Conservation (phyloP, 2,888 invertebrate genomes). For the Chorisops tibialis region DNA sequence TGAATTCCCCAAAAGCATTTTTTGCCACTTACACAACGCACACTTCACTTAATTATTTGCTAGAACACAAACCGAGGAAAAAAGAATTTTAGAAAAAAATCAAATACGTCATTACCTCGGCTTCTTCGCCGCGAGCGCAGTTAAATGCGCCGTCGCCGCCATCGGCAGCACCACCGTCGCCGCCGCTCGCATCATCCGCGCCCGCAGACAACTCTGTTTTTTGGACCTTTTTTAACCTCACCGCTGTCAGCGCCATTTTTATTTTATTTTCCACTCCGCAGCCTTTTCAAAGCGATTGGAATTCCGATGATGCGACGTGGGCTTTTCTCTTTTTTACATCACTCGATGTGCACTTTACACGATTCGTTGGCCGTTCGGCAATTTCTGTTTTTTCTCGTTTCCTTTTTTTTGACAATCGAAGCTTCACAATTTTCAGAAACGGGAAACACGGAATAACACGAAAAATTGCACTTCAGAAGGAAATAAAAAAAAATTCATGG, state of each 20-base stretch:
- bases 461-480: conserved; percentile 23
- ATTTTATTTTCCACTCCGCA: background rate
- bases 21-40: too few relatives aligned
- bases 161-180: conserved; percentile 29
- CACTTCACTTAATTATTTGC: too few relatives aligned
- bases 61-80: too few relatives aligned
- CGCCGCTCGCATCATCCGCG: conserved; percentile 12
- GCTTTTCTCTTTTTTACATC: conserved; percentile 1
- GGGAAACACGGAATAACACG: conserved; percentile 10
- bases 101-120: conserved; percentile 21
- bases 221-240: conserved; percentile 33
- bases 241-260: conserved; percentile 35
- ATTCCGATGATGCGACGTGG: background rate
- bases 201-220: background rate
- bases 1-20: too few relatives aligned
- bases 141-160: conserved; percentile 6
- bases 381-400: too few relatives aligned
- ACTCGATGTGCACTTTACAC: background rate
- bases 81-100: background rate
- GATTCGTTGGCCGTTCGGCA: too few relatives aligned
- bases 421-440: conserved; percentile 10
- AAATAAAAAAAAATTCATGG: too few relatives aligned
- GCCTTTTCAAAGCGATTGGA: background rate
- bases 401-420: background rate
- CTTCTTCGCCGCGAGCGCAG: background rate